phyloP scores from a whole-genome alignment of 2,888 invertebrate species.

The Drosophila borealis region DNA sequence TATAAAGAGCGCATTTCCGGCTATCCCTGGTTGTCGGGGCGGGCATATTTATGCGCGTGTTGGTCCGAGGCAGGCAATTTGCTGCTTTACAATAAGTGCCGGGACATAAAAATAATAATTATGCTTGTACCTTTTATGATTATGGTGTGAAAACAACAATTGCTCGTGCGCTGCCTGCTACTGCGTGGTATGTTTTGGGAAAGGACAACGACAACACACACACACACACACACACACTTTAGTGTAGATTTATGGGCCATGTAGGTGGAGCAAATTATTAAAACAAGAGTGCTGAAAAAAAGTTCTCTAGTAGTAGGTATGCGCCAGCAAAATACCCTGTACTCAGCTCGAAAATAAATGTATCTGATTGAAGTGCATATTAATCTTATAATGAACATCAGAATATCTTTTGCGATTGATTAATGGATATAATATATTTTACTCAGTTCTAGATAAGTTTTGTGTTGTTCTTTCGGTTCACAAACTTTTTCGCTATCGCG shows the following conservation, averaged over 20 bases:
- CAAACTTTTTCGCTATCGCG: too few species aligned
- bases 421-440: too few species aligned
- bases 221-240: constrained; percentile 34
- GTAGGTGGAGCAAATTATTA: constrained; percentile 78
- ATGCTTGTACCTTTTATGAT: constrained; percentile 81
- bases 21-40: constrained; percentile 21
- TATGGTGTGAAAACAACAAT: constrained; percentile 81
- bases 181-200: constrained; percentile 31
- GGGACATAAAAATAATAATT: constrained; percentile 82
- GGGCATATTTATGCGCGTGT: constrained; percentile 59
- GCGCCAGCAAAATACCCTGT: constrained; percentile 7
- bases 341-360: background rate
- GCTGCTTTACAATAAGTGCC: constrained; percentile 80
- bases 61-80: constrained; percentile 75
- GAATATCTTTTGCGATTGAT: too few species aligned
- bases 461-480: too few species aligned
- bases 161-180: constrained; percentile 42
- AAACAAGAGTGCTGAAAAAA: constrained; percentile 58
- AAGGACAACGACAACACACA: constrained; percentile 24
- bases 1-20: constrained; percentile 44
- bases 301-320: background rate
- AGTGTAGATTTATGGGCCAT: constrained; percentile 75
- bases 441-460: too few species aligned
- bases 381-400: too few species aligned
- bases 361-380: too few species aligned